Conservation (phyloP, 2,888 invertebrate species). For the Teleogryllus oceanicus region DNA sequence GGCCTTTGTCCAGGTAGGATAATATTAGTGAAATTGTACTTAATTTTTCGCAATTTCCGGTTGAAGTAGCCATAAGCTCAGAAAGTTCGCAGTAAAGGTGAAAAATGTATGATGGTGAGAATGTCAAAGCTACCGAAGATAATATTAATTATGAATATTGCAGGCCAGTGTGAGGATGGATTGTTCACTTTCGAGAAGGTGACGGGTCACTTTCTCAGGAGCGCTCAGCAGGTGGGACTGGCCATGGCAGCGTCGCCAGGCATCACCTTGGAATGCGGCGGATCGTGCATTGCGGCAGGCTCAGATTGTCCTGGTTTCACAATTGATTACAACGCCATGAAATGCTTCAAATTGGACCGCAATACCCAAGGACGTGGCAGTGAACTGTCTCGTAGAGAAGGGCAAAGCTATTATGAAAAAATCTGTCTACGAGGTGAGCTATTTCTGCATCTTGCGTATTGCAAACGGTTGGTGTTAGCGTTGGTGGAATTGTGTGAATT, state of each 20-base stretch:
- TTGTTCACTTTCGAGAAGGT: conserved; percentile 50
- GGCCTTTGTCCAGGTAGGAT: no score
- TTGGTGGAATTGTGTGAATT: no score
- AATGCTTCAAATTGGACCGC: conserved; percentile 49
- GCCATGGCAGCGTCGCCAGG: conserved; percentile 43
- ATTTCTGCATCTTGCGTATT: no score
- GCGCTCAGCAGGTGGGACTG: conserved; percentile 47
- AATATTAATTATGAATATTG: conserved; percentile 4
- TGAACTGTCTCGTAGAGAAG: conserved; percentile 46
- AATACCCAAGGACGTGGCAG: conserved; percentile 48
- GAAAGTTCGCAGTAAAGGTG: no score
- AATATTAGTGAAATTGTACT: no score
- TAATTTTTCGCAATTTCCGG: no score
- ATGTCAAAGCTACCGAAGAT: no score
- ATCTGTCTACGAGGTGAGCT: conserved; percentile 47
- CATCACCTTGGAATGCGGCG: conserved; percentile 44
- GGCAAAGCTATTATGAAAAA: conserved; percentile 50
- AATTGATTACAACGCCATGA: conserved; percentile 47
- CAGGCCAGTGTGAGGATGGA: conserved; percentile 49
- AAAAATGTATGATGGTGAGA: no score
- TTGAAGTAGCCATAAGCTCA: no score
- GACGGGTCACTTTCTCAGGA: conserved; percentile 47
- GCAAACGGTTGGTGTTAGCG: no score
- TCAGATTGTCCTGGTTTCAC: conserved; percentile 49
- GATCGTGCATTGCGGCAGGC: conserved; percentile 46